phyloP scores from a whole-genome alignment of 2,888 invertebrate genomes.

The Orthonychiurus folsomi region DNA sequence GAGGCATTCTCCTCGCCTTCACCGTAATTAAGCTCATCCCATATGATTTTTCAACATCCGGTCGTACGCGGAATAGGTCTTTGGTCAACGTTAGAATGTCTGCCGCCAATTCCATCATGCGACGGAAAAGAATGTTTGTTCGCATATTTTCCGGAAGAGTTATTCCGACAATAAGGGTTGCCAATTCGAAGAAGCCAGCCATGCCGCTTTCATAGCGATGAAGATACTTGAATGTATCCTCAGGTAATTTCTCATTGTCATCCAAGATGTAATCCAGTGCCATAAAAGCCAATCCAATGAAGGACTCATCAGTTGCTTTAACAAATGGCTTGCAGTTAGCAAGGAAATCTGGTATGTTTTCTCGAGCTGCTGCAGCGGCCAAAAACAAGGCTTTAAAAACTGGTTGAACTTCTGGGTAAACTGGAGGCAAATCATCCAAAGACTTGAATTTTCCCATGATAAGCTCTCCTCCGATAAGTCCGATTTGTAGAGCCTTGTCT shows the following conservation, averaged over 20 bases:
- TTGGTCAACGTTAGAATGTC: neutral
- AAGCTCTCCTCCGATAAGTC: slow-evolving; percentile 1
- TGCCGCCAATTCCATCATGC: neutral
- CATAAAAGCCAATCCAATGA: neutral
- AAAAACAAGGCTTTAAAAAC: neutral
- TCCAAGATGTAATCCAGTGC: neutral
- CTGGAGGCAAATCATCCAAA: neutral
- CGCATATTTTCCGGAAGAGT: neutral
- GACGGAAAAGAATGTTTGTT: neutral
- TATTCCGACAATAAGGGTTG: neutral
- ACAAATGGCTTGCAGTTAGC: neutral
- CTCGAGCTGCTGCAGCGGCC: neutral
- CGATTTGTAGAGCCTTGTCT: neutral
- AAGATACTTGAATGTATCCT: neutral
- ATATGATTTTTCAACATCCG: neutral
- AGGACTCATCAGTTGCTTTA: neutral
- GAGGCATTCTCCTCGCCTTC: neutral
- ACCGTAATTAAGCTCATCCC: neutral
- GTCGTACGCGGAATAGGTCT: neutral
- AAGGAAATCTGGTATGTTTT: neutral
- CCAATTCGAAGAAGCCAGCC: neutral
- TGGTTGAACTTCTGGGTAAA: neutral
- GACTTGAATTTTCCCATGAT: neutral
- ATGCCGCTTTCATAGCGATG: neutral
- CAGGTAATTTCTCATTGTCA: neutral